phyloP scores from a whole-genome alignment of 2,888 invertebrate genomes.

The Cosmia trapezina region DNA sequence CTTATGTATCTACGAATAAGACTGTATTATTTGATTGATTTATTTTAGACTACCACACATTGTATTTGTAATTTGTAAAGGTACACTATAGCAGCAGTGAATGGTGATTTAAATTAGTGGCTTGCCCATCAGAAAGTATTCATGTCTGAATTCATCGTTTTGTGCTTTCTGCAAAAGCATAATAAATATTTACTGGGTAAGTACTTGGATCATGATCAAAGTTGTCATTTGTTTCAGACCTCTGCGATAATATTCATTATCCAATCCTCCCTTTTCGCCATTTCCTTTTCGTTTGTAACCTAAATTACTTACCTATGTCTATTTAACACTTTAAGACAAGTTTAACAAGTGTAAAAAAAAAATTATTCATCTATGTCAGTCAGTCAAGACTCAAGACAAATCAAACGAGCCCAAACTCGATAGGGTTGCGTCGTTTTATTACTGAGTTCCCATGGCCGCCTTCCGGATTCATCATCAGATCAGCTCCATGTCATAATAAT shows the following conservation, averaged over 20 bases:
- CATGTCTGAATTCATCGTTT: background rate
- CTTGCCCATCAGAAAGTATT: background rate
- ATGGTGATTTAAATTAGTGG: no score
- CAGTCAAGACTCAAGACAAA: no score
- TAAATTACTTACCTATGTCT: background rate
- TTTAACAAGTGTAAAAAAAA: no score
- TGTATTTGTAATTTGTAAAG: background rate
- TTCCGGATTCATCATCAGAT: no score
- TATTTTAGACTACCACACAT: conserved; percentile 6
- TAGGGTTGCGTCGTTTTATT: no score
- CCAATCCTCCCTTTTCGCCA: background rate
- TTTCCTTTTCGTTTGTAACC: background rate
- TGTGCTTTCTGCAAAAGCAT: background rate
- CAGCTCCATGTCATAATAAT: no score
- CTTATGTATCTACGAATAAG: conserved; percentile 22
- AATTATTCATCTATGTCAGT: no score
- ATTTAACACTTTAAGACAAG: background rate
- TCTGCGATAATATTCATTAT: background rate
- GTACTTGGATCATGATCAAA: background rate
- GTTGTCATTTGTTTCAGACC: background rate
- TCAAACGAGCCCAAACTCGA: no score
- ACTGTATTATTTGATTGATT: conserved; percentile 18
- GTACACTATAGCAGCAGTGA: no score
- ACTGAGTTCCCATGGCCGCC: no score
- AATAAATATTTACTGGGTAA: no score